phyloP scores from a whole-genome alignment of 2,888 invertebrate species.

The Sthenelais limicola region DNA sequence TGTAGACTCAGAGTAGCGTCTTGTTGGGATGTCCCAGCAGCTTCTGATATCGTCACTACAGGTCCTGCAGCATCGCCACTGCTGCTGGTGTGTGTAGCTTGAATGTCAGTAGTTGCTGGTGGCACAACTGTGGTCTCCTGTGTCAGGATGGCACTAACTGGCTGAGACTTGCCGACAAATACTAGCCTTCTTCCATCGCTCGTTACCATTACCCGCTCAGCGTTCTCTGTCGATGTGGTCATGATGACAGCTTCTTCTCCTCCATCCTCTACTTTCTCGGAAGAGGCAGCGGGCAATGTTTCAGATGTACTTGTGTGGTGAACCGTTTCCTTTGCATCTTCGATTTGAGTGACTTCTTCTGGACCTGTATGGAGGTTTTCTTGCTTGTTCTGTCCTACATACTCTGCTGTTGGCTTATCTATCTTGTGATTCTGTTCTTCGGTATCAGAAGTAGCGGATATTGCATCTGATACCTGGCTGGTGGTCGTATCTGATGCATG shows the following conservation, averaged over 20 bases:
- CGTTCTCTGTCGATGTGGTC: background rate
- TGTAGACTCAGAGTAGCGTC: constrained; percentile 2
- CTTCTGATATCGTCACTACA: background rate
- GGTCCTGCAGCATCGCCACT: constrained; percentile 1
- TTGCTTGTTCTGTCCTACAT: too few species aligned
- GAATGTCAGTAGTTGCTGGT: background rate
- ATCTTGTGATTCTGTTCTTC: too few species aligned
- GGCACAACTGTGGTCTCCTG: background rate
- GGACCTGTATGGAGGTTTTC: too few species aligned
- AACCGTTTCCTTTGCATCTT: background rate
- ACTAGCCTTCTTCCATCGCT: constrained; percentile 2
- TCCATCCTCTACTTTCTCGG: background rate
- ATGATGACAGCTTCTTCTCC: background rate
- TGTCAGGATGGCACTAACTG: constrained; percentile 4
- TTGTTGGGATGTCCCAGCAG: background rate
- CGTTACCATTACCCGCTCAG: background rate
- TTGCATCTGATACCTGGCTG: too few species aligned
- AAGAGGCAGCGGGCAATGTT: too few species aligned
- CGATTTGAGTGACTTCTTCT: background rate
- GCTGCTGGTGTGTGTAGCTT: background rate
- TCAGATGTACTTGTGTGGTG: too few species aligned
- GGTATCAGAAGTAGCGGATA: too few species aligned
- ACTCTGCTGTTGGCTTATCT: background rate
- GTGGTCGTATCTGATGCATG: too few species aligned
- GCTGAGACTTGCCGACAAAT: constrained; percentile 7